These are phyloP conservation scores for Urocitellus parryii DNA, from an alignment of 2,113 vertebrate species.

Conservation along the genomic window DNA sequence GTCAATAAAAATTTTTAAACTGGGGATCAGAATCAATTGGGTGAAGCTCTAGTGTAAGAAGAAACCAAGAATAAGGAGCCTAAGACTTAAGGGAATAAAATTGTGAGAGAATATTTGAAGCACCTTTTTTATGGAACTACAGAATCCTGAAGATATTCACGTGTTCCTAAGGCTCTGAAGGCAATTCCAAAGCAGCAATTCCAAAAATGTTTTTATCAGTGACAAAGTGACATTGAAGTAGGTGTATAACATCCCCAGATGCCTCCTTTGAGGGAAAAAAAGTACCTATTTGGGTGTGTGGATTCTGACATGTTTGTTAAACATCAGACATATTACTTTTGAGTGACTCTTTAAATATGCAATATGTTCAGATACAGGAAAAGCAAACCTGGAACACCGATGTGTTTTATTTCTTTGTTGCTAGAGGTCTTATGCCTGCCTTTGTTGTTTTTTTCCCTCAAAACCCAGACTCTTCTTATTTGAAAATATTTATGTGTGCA, in stretches of 20 bases:
- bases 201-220: conserved; percentile 61
- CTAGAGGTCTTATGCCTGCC: conserved; percentile 76
- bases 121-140: background rate
- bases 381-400: conserved; percentile 29
- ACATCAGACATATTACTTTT: conserved; percentile 63
- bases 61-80: background rate
- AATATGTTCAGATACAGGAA: conserved; percentile 38
- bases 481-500: conserved; percentile 87
- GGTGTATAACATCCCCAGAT: conserved; percentile 45
- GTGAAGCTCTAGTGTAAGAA: background rate
- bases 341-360: conserved; percentile 76
- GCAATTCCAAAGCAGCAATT: conserved; percentile 56
- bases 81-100: background rate
- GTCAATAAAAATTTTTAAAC: background rate
- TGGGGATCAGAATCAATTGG: background rate
- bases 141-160: conserved; percentile 4
- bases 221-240: conserved; percentile 61
- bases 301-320: conserved; percentile 68
- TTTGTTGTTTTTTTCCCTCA: conserved; percentile 79
- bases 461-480: conserved; percentile 82
- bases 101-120: background rate
- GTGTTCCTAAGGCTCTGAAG: background rate
- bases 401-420: conserved; percentile 74
- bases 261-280: background rate
- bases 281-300: conserved; percentile 22